Evolutionary conservation across 2,888 invertebrate species (phyloP).

Genomic region (Megamerina dolium): DNA sequence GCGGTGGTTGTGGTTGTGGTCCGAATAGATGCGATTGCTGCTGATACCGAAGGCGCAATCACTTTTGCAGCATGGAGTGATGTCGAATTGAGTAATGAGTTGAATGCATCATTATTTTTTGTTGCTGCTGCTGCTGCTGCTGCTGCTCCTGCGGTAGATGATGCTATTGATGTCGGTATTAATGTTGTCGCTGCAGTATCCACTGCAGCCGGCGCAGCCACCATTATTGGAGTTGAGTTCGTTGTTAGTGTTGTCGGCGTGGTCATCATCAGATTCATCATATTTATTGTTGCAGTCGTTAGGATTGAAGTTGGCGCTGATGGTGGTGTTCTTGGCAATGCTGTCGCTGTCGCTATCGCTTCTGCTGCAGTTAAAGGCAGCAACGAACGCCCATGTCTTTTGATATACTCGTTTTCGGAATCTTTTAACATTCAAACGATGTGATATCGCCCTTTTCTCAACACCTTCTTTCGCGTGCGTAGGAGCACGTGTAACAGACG

Average conservation of each 20-base stretch:
- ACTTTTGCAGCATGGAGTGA: neutral
- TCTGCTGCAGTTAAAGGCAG: conserved; percentile 29
- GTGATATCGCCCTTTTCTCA: conserved; percentile 6
- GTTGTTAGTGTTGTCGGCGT: conserved; percentile 9
- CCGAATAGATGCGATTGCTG: neutral
- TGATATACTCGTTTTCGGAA: conserved; percentile 39
- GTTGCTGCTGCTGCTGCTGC: conserved; percentile 1
- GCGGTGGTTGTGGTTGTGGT: conserved; percentile 8
- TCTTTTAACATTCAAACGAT: conserved; percentile 44
- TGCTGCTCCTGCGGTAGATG: neutral
- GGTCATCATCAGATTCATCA: conserved; percentile 12
- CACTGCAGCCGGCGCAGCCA: conserved; percentile 15
- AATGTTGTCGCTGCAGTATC: neutral
- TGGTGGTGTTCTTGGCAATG: conserved; percentile 36
- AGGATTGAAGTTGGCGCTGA: conserved; percentile 16
- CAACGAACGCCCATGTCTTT: conserved; percentile 36
- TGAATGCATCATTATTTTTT: conserved; percentile 2
- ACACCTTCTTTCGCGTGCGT: conserved; percentile 2
- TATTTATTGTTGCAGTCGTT: conserved; percentile 7
- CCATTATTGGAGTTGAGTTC: conserved; percentile 14
- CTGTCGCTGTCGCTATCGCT: conserved; percentile 31
- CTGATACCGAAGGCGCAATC: conserved; percentile 5
- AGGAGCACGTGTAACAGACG: neutral
- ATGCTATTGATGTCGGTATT: neutral
- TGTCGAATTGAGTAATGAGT: too few species aligned